These are phyloP conservation scores for Bombus pyrosoma DNA, from an alignment of 1,140 invertebrate species.

Conservation along the genomic window DNA sequence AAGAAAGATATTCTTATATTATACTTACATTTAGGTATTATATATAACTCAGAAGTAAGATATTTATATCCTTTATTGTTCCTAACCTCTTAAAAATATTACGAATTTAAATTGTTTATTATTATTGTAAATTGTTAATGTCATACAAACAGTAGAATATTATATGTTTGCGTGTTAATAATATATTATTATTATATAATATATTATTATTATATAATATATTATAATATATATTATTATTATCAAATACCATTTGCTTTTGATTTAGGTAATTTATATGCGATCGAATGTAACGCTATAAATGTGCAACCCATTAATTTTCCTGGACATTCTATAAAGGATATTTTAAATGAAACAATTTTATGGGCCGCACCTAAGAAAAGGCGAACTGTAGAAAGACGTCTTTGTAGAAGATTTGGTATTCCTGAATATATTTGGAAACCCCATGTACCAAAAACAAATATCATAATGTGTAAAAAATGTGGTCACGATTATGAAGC, in stretches of 20 bases:
- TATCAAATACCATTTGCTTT: slow-evolving; percentile 36
- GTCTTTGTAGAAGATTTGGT: slow-evolving; percentile 88
- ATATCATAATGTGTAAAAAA: slow-evolving; percentile 88
- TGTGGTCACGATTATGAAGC: slow-evolving; percentile 93
- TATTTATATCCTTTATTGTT: not conserved
- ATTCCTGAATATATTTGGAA: slow-evolving; percentile 86
- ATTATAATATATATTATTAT: too few relatives aligned
- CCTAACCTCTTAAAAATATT: slow-evolving; percentile 23
- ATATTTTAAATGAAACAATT: slow-evolving; percentile 88
- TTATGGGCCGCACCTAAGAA: slow-evolving; percentile 92
- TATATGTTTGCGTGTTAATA: too few relatives aligned
- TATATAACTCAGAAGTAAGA: not conserved
- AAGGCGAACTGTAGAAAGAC: slow-evolving; percentile 88
- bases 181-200: too few relatives aligned
- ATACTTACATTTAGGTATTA: not conserved
- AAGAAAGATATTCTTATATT: not conserved
- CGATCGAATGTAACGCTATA: slow-evolving; percentile 70
- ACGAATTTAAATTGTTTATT: not conserved
- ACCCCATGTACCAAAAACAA: slow-evolving; percentile 87
- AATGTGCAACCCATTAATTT: slow-evolving; percentile 44
- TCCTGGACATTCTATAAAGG: slow-evolving; percentile 82
- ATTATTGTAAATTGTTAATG: not conserved
- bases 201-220: too few relatives aligned
- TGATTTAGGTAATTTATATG: slow-evolving; percentile 73
- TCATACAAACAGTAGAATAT: too few relatives aligned